Evolutionary conservation across 2,888 invertebrate genomes (phyloP).

Genomic region (Lycocerus yunnanus): DNA sequence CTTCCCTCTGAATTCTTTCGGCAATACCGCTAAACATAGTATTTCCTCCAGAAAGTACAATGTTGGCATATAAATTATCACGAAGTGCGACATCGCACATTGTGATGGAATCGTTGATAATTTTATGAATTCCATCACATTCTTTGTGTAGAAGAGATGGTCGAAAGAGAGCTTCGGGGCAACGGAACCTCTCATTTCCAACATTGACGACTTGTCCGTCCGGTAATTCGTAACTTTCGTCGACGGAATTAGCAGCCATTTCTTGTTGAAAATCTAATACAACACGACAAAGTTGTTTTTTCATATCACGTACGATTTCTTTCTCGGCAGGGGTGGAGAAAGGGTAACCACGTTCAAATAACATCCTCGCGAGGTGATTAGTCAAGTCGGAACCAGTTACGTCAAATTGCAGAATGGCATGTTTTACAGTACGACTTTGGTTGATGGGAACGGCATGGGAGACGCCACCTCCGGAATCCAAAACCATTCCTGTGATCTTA

Average conservation of each 20-base stretch:
- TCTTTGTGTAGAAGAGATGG: constrained; percentile 90
- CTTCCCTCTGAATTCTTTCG: constrained; percentile 91
- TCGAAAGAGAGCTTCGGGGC: constrained; percentile 94
- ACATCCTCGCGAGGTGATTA: constrained; percentile 92
- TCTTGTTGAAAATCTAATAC: constrained; percentile 92
- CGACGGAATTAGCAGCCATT: constrained; percentile 91
- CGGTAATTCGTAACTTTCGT: constrained; percentile 94
- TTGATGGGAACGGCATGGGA: constrained; percentile 96
- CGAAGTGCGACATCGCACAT: constrained; percentile 95
- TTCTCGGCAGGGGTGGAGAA: constrained; percentile 92
- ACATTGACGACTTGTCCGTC: constrained; percentile 92
- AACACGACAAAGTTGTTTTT: constrained; percentile 91
- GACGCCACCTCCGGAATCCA: constrained; percentile 95
- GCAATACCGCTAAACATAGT: constrained; percentile 95
- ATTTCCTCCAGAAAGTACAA: constrained; percentile 91
- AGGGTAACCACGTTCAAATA: constrained; percentile 88
- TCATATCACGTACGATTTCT: constrained; percentile 94
- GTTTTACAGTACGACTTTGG: constrained; percentile 91
- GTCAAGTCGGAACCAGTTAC: constrained; percentile 91
- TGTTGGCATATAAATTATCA: constrained; percentile 95
- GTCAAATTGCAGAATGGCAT: constrained; percentile 91
- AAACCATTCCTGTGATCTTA: constrained; percentile 94
- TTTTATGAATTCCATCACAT: constrained; percentile 87
- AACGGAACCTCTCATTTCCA: constrained; percentile 92
- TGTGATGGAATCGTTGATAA: constrained; percentile 95